Evolutionary conservation across 2,797 vertebrate genomes (phyloP).

Genomic region (Chiroxiphia lanceolata): DNA sequence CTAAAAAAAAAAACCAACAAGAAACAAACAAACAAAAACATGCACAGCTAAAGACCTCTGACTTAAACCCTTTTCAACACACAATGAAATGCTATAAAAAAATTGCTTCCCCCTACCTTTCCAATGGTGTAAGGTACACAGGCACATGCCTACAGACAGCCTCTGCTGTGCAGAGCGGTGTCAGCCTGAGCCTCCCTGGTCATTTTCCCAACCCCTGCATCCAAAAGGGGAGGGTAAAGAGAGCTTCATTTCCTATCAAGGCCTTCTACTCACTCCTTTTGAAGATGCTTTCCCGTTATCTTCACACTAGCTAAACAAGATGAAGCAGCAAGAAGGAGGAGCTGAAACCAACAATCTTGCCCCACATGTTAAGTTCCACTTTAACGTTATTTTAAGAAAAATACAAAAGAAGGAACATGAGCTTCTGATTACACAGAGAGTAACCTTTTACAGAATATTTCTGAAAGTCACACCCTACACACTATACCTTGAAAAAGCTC

Average conservation of each 20-base stretch:
- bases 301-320: not conserved
- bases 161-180: not conserved
- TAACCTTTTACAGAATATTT: not conserved
- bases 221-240: not conserved
- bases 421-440: not conserved
- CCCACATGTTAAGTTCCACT: not conserved
- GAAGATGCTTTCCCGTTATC: not conserved
- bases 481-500: not conserved
- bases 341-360: not conserved
- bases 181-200: not conserved
- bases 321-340: not conserved
- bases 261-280: not conserved
- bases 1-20: not conserved
- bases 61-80: not conserved
- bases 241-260: not conserved
- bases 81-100: not conserved
- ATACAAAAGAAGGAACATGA: not conserved
- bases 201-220: not conserved
- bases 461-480: not conserved
- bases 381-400: not conserved
- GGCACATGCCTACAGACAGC: not conserved
- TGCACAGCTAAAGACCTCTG: not conserved
- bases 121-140: not conserved
- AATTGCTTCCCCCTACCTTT: not conserved
- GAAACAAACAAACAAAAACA: not conserved